Conservation (phyloP, 2,113 vertebrate genomes). For the Artemisiospiza belli region DNA sequence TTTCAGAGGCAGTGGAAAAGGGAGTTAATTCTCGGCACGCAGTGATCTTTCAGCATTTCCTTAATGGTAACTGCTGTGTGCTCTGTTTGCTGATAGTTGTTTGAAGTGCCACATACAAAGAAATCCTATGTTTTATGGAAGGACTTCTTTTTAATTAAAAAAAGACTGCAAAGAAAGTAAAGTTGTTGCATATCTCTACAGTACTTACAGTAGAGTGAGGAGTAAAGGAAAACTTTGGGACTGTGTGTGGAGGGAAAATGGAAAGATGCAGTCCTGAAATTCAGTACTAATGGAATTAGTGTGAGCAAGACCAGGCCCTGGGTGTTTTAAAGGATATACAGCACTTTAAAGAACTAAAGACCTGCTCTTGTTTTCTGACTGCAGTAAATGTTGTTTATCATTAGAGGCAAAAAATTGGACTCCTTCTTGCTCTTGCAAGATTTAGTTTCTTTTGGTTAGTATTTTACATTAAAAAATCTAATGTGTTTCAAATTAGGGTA, state of each 20-base stretch:
- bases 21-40: not conserved
- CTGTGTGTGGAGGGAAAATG: not conserved
- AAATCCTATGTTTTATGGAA: not conserved
- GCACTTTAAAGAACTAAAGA: not conserved
- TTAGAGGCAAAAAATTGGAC: not conserved
- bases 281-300: not conserved
- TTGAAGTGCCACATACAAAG: not conserved
- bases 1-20: not conserved
- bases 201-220: not conserved
- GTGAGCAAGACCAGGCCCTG: not conserved
- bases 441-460: constrained; percentile 1
- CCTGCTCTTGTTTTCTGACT: not conserved
- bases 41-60: not conserved
- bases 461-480: constrained; percentile 2
- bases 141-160: not conserved
- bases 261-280: not conserved
- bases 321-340: not conserved
- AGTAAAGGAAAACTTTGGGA: not conserved
- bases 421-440: not conserved
- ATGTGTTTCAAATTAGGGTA: constrained; percentile 52
- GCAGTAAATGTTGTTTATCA: constrained; percentile 4
- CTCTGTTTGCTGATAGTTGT: not conserved
- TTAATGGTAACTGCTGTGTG: not conserved
- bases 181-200: not conserved
- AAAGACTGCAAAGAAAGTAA: not conserved